phyloP scores from a whole-genome alignment of 2,888 invertebrate species.

The Eucriotettix oculatus region DNA sequence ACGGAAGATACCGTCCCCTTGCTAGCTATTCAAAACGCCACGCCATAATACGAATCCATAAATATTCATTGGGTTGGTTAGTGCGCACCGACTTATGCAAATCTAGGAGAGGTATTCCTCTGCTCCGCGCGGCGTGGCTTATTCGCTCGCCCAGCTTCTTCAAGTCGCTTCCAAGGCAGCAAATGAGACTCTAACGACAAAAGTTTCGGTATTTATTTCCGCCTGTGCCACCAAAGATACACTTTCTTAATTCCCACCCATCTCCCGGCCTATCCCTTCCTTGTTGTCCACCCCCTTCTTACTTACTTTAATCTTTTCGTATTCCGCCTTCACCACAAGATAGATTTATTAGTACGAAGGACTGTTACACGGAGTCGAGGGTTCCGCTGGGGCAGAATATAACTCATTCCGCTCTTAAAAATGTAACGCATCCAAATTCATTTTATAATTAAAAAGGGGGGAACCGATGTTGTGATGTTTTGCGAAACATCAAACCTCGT shows the following conservation, averaged over 20 bases:
- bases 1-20: neutral
- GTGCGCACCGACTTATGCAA: constrained; percentile 13
- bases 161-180: neutral
- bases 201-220: constrained; percentile 12
- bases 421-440: neutral
- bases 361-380: neutral
- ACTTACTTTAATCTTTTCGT: neutral
- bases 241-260: neutral
- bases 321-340: too few species aligned
- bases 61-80: constrained; percentile 14
- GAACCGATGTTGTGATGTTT: neutral
- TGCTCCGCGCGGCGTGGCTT: neutral
- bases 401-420: neutral
- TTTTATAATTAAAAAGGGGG: neutral
- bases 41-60: constrained; percentile 13
- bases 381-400: neutral
- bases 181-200: constrained; percentile 16
- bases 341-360: too few species aligned
- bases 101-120: constrained; percentile 1
- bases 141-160: neutral
- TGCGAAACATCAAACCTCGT: too few species aligned
- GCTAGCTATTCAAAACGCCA: constrained; percentile 7
- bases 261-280: neutral
- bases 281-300: neutral
- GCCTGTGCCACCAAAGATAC: neutral